Base-by-base conservation (phyloP, 1,140 invertebrate species). In the Probaryconus sp. region DNA sequence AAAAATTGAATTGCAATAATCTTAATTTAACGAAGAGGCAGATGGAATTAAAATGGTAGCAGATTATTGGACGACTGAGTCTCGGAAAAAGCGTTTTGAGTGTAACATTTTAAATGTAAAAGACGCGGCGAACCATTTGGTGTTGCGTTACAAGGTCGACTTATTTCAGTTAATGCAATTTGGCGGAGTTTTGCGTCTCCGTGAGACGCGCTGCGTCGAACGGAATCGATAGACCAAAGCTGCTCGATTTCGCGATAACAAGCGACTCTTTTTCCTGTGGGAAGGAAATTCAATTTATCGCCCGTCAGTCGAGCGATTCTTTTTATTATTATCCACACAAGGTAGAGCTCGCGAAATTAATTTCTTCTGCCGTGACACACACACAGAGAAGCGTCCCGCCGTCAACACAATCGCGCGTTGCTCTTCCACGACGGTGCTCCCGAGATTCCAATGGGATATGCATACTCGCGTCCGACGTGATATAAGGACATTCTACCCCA, bases 281-380 rank as follows among this genome's bases (percentile, higher is more conserved):
- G 18, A 51, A 40, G 47, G 11, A 51, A 64, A 64, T 64, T 64
- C 60, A 64, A 64, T 51, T 64, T 64, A 64, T 64, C 47, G 30
- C 47, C 60, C 60, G 60, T 64, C 60, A 64, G 26, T 38, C 37
- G 47, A 51, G 18, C 37, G 35, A 43, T 64, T 64, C 47, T 53
- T 64, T 64, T 63, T 63, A 50, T 64, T 51, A 64, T 64, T 45
- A 53, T 64, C 48, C 17, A 45, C 16, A 45, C 38, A 45, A 64
- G 14, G 28, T 14, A 26, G 28, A 18, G 40, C 45, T 50, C 45
- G 35, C 45, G n/a, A 47, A 65, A 65, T 65, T 55, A 65, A 47
- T 65, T 47, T 55, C 61, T 55, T 65, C 50, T 55, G 26, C 10
- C 58, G 17, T 47, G 26, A 45, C 40, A 43, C 40, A 35, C 14